Evolutionary conservation across 2,797 vertebrate genomes (phyloP).

Genomic region (Bucorvus abyssinicus): DNA sequence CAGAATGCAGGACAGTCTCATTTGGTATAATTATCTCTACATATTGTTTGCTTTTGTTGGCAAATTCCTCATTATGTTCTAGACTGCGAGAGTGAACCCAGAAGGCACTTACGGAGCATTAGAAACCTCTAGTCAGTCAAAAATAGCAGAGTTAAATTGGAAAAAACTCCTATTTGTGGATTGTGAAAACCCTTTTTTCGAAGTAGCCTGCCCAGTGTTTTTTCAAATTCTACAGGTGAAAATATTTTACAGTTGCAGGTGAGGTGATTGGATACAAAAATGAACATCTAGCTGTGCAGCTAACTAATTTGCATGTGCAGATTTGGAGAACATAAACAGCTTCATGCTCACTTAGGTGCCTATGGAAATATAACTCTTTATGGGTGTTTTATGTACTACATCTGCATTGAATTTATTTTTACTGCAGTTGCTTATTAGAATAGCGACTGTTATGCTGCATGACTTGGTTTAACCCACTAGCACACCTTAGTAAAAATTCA

Average conservation of each 20-base stretch:
- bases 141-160: neutral
- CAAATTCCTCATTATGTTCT: neutral
- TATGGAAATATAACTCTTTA: neutral
- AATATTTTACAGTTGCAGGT: neutral
- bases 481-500: neutral
- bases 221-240: neutral
- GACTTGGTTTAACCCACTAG: neutral
- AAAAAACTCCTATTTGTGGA: neutral
- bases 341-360: slow-evolving; percentile 35
- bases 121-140: neutral
- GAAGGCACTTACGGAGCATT: neutral
- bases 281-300: neutral
- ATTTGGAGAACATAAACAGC: slow-evolving; percentile 19
- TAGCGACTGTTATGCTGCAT: neutral
- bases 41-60: neutral
- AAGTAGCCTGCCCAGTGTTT: neutral
- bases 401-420: slow-evolving; percentile 24
- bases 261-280: neutral
- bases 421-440: neutral
- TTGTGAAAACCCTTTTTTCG: neutral
- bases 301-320: neutral
- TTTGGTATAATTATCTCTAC: neutral
- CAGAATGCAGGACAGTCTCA: neutral
- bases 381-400: neutral
- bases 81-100: neutral